phyloP scores from a whole-genome alignment of 92 coral and sea anemone genomes.

The Bergia puertoricense region DNA sequence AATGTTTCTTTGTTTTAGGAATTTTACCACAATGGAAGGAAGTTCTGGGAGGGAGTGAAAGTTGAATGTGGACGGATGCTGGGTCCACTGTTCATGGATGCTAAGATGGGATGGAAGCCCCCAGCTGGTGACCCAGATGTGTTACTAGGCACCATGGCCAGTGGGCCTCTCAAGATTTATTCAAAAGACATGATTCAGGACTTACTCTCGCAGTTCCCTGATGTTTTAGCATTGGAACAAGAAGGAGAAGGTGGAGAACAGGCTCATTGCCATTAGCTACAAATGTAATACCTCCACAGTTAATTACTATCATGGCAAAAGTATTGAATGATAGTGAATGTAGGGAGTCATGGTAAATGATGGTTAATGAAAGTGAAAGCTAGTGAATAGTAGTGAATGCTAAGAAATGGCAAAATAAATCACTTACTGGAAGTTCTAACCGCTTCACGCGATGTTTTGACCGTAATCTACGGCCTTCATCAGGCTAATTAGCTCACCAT shows the following conservation, averaged over 20 bases:
- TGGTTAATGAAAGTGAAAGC: too few relatives aligned
- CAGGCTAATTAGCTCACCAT: too few relatives aligned
- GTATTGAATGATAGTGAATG: too few relatives aligned
- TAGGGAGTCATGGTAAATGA: too few relatives aligned
- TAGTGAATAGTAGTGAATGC: too few relatives aligned
- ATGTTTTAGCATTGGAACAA: constrained; percentile 1
- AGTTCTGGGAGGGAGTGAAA: neutral
- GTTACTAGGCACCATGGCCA: neutral
- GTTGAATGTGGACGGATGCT: constrained; percentile 10
- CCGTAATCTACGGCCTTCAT: too few relatives aligned
- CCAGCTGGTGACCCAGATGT: constrained; percentile 18
- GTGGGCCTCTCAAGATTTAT: neutral
- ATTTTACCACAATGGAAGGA: neutral
- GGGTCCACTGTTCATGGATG: neutral
- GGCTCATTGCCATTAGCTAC: neutral
- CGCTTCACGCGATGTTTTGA: too few relatives aligned
- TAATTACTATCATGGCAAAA: too few relatives aligned
- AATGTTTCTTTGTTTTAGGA: neutral
- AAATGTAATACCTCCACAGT: too few relatives aligned
- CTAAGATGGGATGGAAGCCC: constrained; percentile 2
- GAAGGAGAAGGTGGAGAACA: neutral
- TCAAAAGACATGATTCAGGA: neutral
- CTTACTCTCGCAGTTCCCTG: neutral
- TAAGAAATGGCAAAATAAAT: too few relatives aligned
- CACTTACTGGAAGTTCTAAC: too few relatives aligned